Base-by-base conservation (phyloP, 2,113 vertebrate species). In the Vulpes vulpes region DNA sequence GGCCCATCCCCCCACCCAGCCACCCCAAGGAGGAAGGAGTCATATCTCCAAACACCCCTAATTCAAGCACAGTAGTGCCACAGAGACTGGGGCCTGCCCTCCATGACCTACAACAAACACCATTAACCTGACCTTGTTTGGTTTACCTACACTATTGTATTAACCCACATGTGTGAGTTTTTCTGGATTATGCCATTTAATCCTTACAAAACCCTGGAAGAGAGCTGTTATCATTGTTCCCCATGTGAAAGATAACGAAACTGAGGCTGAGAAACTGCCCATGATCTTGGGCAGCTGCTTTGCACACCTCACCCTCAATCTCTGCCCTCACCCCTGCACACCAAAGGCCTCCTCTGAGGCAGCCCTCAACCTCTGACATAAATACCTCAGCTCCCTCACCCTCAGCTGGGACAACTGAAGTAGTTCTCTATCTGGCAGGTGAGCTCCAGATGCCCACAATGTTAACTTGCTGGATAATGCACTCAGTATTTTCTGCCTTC, bases 121-220 rank as follows among this genome's bases (percentile, higher is more conserved):
- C 27, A 16, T 22, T 30, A 78, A 71, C 16, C 53, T 62, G 53
- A 89, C 74, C 27, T 25, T 15, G 4, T 49, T 38, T 57, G 30
- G 16, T 19, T 59, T 74, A 22, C 69, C 30, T 55, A 23, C 5
- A 10, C 19, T 64, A 62, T 2, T 23, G 67, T 57, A 62, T 59
- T 91, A 38, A 49, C 30, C 62, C 11, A 65, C 38, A 25, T 7
- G 14, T 65, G 65, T 35, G 73, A 14, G 7, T 57, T 82, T 91
- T 90, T 94, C 84, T 57, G 2, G 65, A 84, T 81, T 94, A 14
- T 22, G 59, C 71, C 57, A 81, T 86, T 85, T 59, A n/a, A 84
- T 62, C 73, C 78, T 69, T 73, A 89, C 55, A 82, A 86, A 64
- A 78, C 8, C 19, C 88, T 60, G 27, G 27, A 76, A 83, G 32